Conservation (phyloP, 2,797 vertebrate genomes). For the Coracias cyanogaster region DNA sequence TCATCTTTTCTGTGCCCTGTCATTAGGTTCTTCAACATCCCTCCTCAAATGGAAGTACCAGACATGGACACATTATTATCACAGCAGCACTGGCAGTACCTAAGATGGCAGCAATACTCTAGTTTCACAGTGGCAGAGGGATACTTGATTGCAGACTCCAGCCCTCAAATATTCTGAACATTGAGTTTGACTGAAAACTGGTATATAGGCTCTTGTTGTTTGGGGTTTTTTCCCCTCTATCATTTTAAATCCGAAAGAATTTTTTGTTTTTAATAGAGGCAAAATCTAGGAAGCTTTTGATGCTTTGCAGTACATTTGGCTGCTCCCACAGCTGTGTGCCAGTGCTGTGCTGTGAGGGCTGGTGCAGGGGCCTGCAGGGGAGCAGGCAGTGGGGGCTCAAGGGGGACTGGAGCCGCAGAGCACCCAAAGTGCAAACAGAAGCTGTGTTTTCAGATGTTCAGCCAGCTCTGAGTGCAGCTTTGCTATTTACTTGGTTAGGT, state of each 20-base stretch:
- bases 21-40: background rate
- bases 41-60: background rate
- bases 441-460: background rate
- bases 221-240: background rate
- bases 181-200: background rate
- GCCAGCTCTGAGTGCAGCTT: background rate
- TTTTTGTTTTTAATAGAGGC: too few species aligned
- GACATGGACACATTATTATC: rapidly evolving
- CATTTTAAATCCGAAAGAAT: background rate
- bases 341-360: background rate
- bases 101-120: background rate
- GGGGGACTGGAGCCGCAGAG: background rate
- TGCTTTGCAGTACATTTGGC: background rate
- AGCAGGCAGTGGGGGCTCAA: too few species aligned
- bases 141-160: background rate
- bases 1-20: background rate
- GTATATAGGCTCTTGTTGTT: background rate
- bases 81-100: background rate
- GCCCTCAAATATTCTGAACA: too few species aligned
- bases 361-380: background rate
- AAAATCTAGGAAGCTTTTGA: background rate
- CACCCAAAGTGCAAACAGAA: background rate
- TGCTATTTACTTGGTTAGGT: background rate
- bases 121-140: too few species aligned
- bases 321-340: background rate